These are phyloP conservation scores for Hypocryptadius cinnamomeus DNA, from an alignment of 2,113 vertebrate species.

Conservation along the genomic window DNA sequence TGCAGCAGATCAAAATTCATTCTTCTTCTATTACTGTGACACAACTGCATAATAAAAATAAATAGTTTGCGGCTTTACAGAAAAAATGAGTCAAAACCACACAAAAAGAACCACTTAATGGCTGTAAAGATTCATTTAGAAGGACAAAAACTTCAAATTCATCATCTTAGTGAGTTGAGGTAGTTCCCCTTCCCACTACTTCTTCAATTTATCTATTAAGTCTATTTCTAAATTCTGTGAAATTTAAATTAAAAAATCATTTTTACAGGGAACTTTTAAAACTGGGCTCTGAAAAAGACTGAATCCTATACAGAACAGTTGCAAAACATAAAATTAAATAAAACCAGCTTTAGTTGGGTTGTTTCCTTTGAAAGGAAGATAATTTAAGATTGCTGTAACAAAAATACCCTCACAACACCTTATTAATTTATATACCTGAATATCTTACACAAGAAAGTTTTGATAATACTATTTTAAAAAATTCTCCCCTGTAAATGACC, in stretches of 20 bases:
- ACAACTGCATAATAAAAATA: not conserved
- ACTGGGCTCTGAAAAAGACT: not conserved
- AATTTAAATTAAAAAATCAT: not conserved
- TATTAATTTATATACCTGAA: not conserved
- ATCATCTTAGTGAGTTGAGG: not conserved
- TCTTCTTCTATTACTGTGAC: not conserved
- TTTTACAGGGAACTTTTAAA: not conserved
- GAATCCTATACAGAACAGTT: not conserved
- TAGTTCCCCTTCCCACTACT: not conserved
- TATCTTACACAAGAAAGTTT: not conserved
- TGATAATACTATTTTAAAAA: not conserved
- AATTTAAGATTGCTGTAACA: not conserved
- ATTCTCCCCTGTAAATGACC: not conserved
- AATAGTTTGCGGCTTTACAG: not conserved
- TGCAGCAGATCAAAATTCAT: not conserved
- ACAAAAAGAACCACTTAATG: not conserved
- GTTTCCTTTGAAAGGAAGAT: not conserved
- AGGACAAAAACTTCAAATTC: not conserved
- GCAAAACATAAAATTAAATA: not conserved
- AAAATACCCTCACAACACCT: not conserved
- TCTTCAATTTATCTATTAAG: not conserved
- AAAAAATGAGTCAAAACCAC: conserved; percentile 25
- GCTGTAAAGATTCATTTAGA: not conserved
- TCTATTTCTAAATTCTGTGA: not conserved
- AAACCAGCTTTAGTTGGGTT: not conserved